Conservation (phyloP, 2,797 vertebrate genomes). For the Luscinia megarhynchos region DNA sequence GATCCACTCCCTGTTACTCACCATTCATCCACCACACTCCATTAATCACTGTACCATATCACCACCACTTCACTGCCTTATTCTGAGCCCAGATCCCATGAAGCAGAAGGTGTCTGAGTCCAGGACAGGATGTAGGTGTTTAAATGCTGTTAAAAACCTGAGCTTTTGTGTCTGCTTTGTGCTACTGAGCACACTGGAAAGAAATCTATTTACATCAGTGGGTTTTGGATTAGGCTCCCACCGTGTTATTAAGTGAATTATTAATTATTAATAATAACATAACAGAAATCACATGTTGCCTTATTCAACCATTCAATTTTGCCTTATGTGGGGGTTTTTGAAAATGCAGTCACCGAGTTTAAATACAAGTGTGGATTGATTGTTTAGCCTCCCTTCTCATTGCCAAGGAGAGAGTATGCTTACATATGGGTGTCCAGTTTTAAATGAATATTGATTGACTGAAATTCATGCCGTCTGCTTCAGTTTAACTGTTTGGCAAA, state of each 20-base stretch:
- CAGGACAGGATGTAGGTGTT: background rate
- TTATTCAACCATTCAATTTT: slow-evolving; percentile 65
- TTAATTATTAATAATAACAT: slow-evolving; percentile 72
- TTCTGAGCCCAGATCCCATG: background rate
- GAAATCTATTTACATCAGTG: slow-evolving; percentile 48
- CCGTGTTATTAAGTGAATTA: slow-evolving; percentile 71
- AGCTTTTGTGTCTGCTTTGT: background rate
- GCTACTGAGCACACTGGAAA: background rate
- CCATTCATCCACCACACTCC: accelerated
- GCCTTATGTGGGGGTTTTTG: slow-evolving; percentile 39
- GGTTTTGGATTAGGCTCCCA: slow-evolving; percentile 51
- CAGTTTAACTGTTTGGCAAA: slow-evolving; percentile 73
- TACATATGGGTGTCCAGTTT: slow-evolving; percentile 57
- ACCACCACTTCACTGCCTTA: background rate
- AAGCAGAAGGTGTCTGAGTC: background rate
- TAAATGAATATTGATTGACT: slow-evolving; percentile 74
- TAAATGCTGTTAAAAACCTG: background rate
- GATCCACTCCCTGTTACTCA: accelerated
- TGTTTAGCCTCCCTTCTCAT: slow-evolving; percentile 6
- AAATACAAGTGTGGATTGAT: slow-evolving; percentile 60
- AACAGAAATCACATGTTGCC: slow-evolving; percentile 64
- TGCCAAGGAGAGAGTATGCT: slow-evolving; percentile 55
- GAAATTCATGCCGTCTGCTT: slow-evolving; percentile 71
- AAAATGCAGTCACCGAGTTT: slow-evolving; percentile 35
- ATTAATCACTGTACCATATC: accelerated